Evolutionary conservation across 1,140 invertebrate species (phyloP).

Genomic region (Polypedilum pembai): DNA sequence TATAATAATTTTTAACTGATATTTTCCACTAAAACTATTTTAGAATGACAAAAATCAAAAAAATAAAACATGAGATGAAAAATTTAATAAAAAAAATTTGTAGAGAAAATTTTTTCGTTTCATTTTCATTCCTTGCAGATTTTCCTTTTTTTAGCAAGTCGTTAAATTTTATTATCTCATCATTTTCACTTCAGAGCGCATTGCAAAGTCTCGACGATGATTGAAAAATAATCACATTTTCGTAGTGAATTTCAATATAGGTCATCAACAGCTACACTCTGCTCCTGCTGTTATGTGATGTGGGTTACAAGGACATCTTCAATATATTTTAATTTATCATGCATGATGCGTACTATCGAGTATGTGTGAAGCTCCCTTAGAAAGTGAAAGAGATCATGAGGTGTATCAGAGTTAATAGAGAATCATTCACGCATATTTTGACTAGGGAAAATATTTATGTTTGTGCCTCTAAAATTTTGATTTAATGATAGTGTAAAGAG

Average conservation of each 20-base stretch:
- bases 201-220: constrained; percentile 9
- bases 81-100: constrained; percentile 27
- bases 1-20: not conserved
- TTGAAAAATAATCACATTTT: constrained; percentile 26
- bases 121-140: not conserved
- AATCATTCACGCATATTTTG: not conserved
- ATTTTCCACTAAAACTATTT: not conserved
- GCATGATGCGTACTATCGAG: not conserved
- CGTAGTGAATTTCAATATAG: constrained; percentile 15
- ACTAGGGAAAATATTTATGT: too few species aligned
- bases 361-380: too few species aligned
- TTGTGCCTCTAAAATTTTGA: not conserved
- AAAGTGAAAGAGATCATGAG: not conserved
- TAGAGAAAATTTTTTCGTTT: not conserved
- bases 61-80: not conserved
- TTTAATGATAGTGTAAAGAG: not conserved
- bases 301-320: not conserved
- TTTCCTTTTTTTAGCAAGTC: too few species aligned
- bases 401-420: not conserved
- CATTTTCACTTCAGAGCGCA: constrained; percentile 19
- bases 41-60: constrained; percentile 7
- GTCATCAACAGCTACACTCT: not conserved
- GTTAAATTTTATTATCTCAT: constrained; percentile 28
- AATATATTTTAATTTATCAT: constrained; percentile 12
- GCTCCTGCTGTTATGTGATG: not conserved